Evolutionary conservation across 2,797 vertebrate species (phyloP), one percentile per base, ranked within the genome.

Genomic region (Sebastes kiyomatsui): DNA sequence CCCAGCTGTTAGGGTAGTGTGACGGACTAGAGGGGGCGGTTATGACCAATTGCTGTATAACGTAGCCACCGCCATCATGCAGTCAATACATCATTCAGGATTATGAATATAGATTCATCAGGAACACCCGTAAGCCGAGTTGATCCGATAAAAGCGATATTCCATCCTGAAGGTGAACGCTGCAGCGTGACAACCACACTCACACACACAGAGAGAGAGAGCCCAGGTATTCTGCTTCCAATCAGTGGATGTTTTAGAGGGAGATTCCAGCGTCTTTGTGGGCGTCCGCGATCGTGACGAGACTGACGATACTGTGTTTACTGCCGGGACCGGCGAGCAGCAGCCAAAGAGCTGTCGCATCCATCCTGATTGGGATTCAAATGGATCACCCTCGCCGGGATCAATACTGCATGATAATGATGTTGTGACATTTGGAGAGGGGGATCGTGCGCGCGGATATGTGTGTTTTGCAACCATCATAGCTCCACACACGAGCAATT

Each of bases 351-450:
- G 38, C 78, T 80, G 82, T 87, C 85, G 7, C 83, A 83, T 87
- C 74, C 72, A 59, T 87, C 87, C 87, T 84, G 74, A 83, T 91
- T 87, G 83, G 85, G 80, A 91, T 91, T 90, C 89, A 86, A 77
- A 85, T 73, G 61, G 79, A 80, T 88, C 85, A 25, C 72, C 79
- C 80, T 86, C 2, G 6, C 81, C 25, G 66, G 82, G 88, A 92
- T 94, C 90, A 72, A 93, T 93, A 85, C 87, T 42, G 87, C 81
- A 89, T 91, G 85, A 87, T 90, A 90, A 93, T 89, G 90, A 91
- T 80, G 85, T 76, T 83, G 80, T 87, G 90, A 89, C 89, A 91
- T 90, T 92, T 86, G 42, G 72, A 80, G 65, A 22, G 1, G 60
- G 60, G 76, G 85, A 79, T 5, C 22, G 69, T 38, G 61, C 4